A percentile compares a stretch with the other conserved stretches of the same genome.
These are phyloP conservation scores for Morbakka virulenta DNA, from an alignment of 30 jellyfish, hydroid and myxozoan species.

Conservation along the genomic window DNA sequence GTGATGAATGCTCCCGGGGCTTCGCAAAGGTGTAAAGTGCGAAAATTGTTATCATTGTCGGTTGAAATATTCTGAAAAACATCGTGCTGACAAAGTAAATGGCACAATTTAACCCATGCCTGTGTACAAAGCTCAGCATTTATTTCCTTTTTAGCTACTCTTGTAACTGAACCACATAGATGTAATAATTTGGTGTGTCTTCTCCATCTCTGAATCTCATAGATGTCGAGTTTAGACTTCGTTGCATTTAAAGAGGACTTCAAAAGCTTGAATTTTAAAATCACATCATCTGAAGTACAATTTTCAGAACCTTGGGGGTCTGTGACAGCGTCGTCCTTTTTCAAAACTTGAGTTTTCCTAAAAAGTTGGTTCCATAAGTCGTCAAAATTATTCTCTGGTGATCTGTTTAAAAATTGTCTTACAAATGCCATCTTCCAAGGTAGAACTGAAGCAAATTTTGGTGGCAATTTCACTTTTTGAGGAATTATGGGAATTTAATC, in stretches of 20 bases:
- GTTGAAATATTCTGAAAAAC: slow-evolving; percentile 1
- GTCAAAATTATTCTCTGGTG: not conserved
- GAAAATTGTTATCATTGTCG: not conserved
- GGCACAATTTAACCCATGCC: slow-evolving; percentile 97
- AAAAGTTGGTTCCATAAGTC: not conserved
- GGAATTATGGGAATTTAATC: no score
- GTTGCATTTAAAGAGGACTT: slow-evolving; percentile 66
- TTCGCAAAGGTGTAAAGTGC: slow-evolving; percentile 91
- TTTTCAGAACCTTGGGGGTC: no score
- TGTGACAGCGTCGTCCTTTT: not conserved
- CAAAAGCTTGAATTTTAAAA: no score
- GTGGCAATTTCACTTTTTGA: no score
- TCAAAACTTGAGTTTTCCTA: not conserved
- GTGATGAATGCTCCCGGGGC: slow-evolving; percentile 99
- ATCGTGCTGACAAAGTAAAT: slow-evolving; percentile 65
- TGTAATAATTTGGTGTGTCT: slow-evolving; percentile 71
- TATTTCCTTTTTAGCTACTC: slow-evolving; percentile 17
- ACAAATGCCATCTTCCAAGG: no score
- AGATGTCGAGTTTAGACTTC: slow-evolving; percentile 65
- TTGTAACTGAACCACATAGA: slow-evolving; percentile 46
- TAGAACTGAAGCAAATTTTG: no score
- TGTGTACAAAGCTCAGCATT: slow-evolving; percentile 93
- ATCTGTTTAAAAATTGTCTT: no score
- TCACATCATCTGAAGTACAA: no score
- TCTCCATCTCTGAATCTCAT: slow-evolving; percentile 79